These are phyloP conservation scores for Latheticus oryzae DNA, from an alignment of 2,888 invertebrate genomes.

Conservation along the genomic window DNA sequence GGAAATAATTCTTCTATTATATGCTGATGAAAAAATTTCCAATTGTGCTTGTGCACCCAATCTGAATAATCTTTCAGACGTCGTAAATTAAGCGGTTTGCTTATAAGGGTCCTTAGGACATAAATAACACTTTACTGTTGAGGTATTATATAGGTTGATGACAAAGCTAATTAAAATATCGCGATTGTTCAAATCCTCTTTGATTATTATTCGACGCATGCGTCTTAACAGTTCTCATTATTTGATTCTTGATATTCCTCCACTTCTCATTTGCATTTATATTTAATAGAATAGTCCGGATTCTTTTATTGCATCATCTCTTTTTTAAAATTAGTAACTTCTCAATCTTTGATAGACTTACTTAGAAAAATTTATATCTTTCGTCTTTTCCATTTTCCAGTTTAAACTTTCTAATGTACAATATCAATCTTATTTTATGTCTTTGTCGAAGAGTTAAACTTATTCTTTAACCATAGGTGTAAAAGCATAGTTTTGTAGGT, in stretches of 20 bases:
- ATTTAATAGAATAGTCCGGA: constrained; percentile 47
- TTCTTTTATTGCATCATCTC: constrained; percentile 44
- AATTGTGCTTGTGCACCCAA: too few species aligned
- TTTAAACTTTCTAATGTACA: constrained; percentile 31
- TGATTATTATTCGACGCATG: constrained; percentile 43
- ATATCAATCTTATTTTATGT: constrained; percentile 35
- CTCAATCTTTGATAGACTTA: constrained; percentile 20
- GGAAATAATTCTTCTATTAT: too few species aligned
- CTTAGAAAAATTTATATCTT: constrained; percentile 11
- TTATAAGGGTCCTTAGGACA: constrained; percentile 27
- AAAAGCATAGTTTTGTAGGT: constrained; percentile 21
- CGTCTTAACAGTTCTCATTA: constrained; percentile 31
- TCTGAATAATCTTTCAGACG: constrained; percentile 37
- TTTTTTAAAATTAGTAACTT: constrained; percentile 26
- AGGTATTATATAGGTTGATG: constrained; percentile 52
- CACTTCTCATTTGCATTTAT: constrained; percentile 46
- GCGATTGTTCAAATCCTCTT: constrained; percentile 56
- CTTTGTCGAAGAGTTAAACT: constrained; percentile 1
- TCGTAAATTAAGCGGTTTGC: constrained; percentile 38
- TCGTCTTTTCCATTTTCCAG: constrained; percentile 23
- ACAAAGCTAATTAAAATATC: constrained; percentile 61
- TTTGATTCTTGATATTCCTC: constrained; percentile 42
- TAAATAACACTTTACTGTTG: constrained; percentile 40
- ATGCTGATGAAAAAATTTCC: too few species aligned
- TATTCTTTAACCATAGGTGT: constrained; percentile 16